Evolutionary conservation across 1,140 invertebrate species (phyloP).

Genomic region (Danaus plexippus): DNA sequence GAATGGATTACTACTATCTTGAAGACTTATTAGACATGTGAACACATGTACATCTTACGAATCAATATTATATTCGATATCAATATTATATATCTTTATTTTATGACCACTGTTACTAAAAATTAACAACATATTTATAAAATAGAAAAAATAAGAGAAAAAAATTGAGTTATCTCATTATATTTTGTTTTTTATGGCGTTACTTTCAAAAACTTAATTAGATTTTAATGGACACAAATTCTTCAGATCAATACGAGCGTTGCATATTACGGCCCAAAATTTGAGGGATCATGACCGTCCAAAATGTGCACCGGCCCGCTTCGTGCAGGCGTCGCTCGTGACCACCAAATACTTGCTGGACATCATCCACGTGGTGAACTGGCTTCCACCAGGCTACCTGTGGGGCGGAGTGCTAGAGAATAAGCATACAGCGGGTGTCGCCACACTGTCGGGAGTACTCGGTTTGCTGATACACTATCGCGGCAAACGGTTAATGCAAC

Average conservation of each 20-base stretch:
- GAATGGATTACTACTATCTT: too few species aligned
- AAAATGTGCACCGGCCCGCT: conserved; percentile 45
- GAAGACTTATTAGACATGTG: too few species aligned
- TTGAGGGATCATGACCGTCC: conserved; percentile 29
- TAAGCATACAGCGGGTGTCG: conserved; percentile 30
- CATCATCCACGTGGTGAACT: conserved; percentile 48
- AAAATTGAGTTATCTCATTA: too few species aligned
- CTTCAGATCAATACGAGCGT: conserved; percentile 43
- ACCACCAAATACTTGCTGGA: conserved; percentile 47
- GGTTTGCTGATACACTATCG: conserved; percentile 46
- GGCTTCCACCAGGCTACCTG: conserved; percentile 51
- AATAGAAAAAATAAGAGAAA: not conserved
- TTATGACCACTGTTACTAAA: too few species aligned
- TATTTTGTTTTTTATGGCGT: too few species aligned
- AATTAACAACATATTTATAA: not conserved
- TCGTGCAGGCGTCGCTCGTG: conserved; percentile 40
- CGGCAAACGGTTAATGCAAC: conserved; percentile 36
- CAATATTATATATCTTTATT: not conserved
- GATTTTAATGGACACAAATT: conserved; percentile 3
- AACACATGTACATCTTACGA: too few species aligned
- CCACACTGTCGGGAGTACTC: conserved; percentile 39
- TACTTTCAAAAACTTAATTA: not conserved
- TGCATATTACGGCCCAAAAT: conserved; percentile 33
- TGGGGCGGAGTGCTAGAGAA: conserved; percentile 42
- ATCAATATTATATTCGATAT: conserved; percentile 1